Evolutionary conservation across 2,797 vertebrate genomes (phyloP), one percentile per base, ranked within the genome.

Genomic region (Catostomus latipinnis): DNA sequence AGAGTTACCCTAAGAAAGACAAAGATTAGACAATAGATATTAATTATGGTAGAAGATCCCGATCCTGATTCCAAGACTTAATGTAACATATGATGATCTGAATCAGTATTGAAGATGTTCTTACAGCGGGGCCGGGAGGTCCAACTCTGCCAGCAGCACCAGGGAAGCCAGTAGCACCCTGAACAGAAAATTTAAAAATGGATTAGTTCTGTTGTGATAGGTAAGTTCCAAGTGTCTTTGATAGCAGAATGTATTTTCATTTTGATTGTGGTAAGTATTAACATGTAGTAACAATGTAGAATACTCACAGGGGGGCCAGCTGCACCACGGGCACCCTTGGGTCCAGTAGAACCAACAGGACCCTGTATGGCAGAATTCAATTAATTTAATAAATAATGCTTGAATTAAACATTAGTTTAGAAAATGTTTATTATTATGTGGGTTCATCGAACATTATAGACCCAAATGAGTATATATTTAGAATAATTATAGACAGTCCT

Each of bases 101-200:
- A 45, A 85, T 45, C 4, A 58, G 18, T 56, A 9, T 5, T 12
- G 9, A 72, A 67, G 18, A 57, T 18, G 13, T 88, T 95, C 97
- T 97, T 91, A 99, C 97, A 89, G 97, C 93, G 83, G 97, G 96
- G 91, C 98, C 97, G 0, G 97, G 96, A 86, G 97, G 94, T 92
- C 98, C 98, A 50, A 99, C 96, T 93, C 97, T 94, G 86, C 98
- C 98, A 92, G 95, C 96, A 95, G 95, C 96, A 93, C 98, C 98
- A 92, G 98, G 97, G 94, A 98, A 97, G 85, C 97, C 97, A 93
- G 97, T 96, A 91, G 97, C 96, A 96, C 98, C 98, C 97, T 98
- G 73, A n/a, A 82, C 63, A 86, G 1, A 87, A 63, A 81, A 5
- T 78, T 5, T 56, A 57, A 74, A 81, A 11, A 63, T 63, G 43